phyloP scores from a whole-genome alignment of 2,888 invertebrate genomes.

The Hyles lineata region DNA sequence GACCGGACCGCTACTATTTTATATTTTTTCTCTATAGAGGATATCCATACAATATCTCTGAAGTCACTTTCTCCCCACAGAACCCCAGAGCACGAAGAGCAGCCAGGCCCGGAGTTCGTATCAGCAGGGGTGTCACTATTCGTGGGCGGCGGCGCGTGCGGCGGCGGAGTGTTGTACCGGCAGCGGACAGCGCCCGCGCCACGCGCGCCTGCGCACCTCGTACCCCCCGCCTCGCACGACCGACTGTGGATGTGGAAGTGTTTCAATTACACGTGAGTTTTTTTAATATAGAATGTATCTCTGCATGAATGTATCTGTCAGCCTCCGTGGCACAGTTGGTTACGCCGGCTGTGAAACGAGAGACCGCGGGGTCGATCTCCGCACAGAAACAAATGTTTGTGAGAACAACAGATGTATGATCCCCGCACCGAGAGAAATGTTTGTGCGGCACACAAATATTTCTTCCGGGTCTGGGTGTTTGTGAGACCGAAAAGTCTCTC shows the following conservation, averaged over 20 bases:
- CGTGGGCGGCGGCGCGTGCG: slow-evolving; percentile 84
- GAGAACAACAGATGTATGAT: no score
- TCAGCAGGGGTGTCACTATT: slow-evolving; percentile 87
- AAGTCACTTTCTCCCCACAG: slow-evolving; percentile 41
- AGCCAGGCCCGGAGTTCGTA: slow-evolving; percentile 84
- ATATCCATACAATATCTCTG: background rate
- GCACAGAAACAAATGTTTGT: no score
- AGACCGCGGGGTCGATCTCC: no score
- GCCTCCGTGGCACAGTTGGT: no score
- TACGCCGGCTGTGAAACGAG: no score
- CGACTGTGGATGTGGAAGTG: slow-evolving; percentile 88
- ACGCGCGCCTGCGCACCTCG: slow-evolving; percentile 81
- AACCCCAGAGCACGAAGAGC: slow-evolving; percentile 70
- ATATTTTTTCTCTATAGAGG: background rate
- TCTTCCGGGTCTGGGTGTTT: no score
- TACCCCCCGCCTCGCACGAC: slow-evolving; percentile 85
- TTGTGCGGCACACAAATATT: no score
- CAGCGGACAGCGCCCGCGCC: slow-evolving; percentile 81
- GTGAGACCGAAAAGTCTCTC: no score
- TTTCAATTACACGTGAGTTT: slow-evolving; percentile 87
- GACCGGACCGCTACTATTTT: no score
- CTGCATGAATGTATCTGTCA: no score
- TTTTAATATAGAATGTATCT: no score
- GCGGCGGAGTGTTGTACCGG: slow-evolving; percentile 83
- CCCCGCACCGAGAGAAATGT: no score